These are phyloP conservation scores for Idaea dimidiata DNA, from an alignment of 2,888 invertebrate species.

Conservation along the genomic window DNA sequence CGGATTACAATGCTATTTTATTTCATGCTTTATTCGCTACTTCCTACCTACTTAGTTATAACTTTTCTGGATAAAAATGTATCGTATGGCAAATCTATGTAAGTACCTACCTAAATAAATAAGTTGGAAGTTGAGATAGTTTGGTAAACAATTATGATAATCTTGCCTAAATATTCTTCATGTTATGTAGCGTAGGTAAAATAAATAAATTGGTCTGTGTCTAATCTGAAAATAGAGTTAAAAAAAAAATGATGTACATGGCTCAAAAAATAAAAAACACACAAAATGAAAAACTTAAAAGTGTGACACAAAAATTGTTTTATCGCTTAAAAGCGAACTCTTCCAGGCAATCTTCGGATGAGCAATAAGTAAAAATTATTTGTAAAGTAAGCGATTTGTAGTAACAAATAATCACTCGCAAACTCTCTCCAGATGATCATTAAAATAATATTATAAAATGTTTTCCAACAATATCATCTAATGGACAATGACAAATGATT, in stretches of 20 bases:
- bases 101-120: neutral
- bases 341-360: too few species aligned
- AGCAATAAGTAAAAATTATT: too few species aligned
- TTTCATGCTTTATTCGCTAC: constrained; percentile 70
- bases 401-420: constrained; percentile 2
- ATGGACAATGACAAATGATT: constrained; percentile 79
- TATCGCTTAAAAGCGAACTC: too few species aligned
- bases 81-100: neutral
- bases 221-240: too few species aligned
- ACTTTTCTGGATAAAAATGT: constrained; percentile 12
- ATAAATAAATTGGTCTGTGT: too few species aligned
- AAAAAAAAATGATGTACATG: too few species aligned
- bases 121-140: neutral
- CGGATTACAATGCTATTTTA: constrained; percentile 81
- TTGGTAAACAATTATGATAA: neutral
- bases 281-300: too few species aligned
- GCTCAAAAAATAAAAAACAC: too few species aligned
- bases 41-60: constrained; percentile 40
- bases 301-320: too few species aligned
- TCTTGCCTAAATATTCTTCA: neutral
- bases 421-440: constrained; percentile 30
- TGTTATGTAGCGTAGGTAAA: neutral
- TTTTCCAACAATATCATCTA: constrained; percentile 71
- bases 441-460: constrained; percentile 56
- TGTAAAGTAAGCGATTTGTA: neutral